A percentile compares a stretch with the other conserved stretches of the same genome.
Conservation (phyloP, 2,113 vertebrate species). For the Saguinus midas region DNA sequence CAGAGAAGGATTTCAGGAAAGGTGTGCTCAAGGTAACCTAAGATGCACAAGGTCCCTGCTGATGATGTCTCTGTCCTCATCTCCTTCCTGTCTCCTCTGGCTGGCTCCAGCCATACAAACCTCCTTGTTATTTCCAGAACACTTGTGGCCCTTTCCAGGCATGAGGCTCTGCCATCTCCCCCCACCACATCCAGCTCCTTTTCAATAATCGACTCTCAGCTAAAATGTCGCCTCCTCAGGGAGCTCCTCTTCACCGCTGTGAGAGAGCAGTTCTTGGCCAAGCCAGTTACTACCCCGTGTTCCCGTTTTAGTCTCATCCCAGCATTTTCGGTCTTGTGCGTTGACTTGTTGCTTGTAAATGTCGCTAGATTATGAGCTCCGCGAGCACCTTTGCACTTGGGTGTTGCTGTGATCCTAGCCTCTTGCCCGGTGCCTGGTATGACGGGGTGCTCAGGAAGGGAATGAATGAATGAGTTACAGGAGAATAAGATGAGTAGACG, state of each 20-base stretch:
- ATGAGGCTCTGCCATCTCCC: rapidly evolving
- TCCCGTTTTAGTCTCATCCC: background rate
- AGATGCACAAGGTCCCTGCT: rapidly evolving
- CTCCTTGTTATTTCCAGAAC: background rate
- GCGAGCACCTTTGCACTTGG: rapidly evolving
- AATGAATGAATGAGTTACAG: background rate
- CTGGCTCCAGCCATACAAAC: rapidly evolving
- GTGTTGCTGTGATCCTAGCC: background rate
- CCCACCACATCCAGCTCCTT: rapidly evolving
- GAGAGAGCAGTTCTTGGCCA: background rate
- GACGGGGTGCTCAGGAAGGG: background rate
- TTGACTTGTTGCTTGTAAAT: background rate
- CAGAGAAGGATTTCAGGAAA: background rate
- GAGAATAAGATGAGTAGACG: background rate
- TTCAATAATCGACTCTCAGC: background rate
- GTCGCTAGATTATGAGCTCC: background rate
- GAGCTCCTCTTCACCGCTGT: background rate
- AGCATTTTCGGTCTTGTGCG: background rate
- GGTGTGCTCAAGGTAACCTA: background rate
- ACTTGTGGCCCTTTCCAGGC: rapidly evolving
- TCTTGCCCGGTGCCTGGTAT: rapidly evolving
- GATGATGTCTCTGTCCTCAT: rapidly evolving
- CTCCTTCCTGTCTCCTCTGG: background rate
- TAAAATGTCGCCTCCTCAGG: rapidly evolving
- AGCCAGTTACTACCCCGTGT: rapidly evolving